A percentile compares a stretch with the other conserved stretches of the same genome.
These are phyloP conservation scores for Hemiscyllium ocellatum DNA, from an alignment of 2,113 vertebrate species.

Conservation along the genomic window DNA sequence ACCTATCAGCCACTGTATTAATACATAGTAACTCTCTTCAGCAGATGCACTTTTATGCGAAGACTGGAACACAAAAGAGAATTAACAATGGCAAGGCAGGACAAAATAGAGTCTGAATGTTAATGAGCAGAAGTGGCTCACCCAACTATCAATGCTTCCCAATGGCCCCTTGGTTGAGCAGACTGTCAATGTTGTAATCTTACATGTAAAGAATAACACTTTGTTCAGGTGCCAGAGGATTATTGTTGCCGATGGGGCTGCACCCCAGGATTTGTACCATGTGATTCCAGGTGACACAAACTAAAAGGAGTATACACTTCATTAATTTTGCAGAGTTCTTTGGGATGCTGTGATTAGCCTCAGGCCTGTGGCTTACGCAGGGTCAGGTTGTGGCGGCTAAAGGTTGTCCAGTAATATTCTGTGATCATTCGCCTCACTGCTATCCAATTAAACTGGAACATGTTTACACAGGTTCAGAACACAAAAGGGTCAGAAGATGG, in stretches of 20 bases:
- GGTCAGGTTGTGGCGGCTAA: neutral
- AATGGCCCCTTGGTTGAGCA: neutral
- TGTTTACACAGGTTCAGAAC: neutral
- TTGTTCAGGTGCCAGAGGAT: neutral
- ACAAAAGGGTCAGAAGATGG: neutral
- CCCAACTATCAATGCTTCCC: neutral
- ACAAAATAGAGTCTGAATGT: neutral
- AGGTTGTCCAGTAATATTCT: neutral
- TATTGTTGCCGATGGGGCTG: neutral
- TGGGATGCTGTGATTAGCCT: neutral
- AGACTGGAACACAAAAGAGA: conserved; percentile 56
- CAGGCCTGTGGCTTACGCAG: neutral
- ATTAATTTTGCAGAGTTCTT: neutral
- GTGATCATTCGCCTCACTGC: neutral
- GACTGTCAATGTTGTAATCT: neutral
- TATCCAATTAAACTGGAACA: neutral
- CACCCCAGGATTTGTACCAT: neutral
- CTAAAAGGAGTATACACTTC: neutral
- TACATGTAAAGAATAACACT: neutral
- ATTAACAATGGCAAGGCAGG: neutral
- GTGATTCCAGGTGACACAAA: neutral
- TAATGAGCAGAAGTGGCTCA: neutral
- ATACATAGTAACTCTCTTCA: conserved; percentile 63
- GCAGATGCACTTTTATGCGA: conserved; percentile 55
- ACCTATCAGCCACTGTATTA: conserved; percentile 87